These are phyloP conservation scores for Semnornis frantzii DNA, from an alignment of 2,113 vertebrate species.

Conservation along the genomic window DNA sequence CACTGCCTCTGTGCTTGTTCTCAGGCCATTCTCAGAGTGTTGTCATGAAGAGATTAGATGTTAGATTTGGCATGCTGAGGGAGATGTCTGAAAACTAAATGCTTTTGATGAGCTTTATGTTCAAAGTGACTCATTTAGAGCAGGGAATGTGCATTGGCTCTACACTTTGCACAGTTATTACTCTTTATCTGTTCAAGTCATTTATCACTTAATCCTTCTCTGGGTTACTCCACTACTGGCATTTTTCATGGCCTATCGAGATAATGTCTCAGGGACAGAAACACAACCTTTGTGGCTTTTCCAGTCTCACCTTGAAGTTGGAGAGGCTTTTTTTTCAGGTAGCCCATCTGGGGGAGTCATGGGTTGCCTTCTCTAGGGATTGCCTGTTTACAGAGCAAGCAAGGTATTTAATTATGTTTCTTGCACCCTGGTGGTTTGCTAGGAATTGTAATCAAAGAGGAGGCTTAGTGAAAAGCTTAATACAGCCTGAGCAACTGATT, in stretches of 20 bases:
- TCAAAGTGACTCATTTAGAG: slow-evolving; percentile 18
- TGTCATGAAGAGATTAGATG: neutral
- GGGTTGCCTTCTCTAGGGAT: slow-evolving; percentile 4
- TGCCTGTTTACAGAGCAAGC: slow-evolving; percentile 42
- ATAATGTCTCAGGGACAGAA: neutral
- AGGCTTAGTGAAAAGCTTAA: slow-evolving; percentile 66
- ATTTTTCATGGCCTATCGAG: neutral
- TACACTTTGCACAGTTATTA: neutral
- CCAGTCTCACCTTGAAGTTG: slow-evolving; percentile 3
- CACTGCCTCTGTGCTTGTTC: neutral
- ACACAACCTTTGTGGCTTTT: neutral
- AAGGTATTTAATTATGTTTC: slow-evolving; percentile 70
- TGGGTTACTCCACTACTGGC: neutral
- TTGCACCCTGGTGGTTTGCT: slow-evolving; percentile 64
- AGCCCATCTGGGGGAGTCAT: slow-evolving; percentile 27
- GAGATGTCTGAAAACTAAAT: neutral
- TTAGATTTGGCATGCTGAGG: neutral
- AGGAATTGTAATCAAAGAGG: slow-evolving; percentile 71
- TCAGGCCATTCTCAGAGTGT: neutral
- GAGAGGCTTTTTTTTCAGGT: neutral
- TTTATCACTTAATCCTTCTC: neutral
- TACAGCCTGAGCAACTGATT: slow-evolving; percentile 60
- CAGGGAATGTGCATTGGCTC: neutral
- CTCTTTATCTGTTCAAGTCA: slow-evolving; percentile 5
- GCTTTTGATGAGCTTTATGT: slow-evolving; percentile 18